These are phyloP conservation scores for Athalia circularis DNA, from an alignment of 2,888 invertebrate species.

Conservation along the genomic window DNA sequence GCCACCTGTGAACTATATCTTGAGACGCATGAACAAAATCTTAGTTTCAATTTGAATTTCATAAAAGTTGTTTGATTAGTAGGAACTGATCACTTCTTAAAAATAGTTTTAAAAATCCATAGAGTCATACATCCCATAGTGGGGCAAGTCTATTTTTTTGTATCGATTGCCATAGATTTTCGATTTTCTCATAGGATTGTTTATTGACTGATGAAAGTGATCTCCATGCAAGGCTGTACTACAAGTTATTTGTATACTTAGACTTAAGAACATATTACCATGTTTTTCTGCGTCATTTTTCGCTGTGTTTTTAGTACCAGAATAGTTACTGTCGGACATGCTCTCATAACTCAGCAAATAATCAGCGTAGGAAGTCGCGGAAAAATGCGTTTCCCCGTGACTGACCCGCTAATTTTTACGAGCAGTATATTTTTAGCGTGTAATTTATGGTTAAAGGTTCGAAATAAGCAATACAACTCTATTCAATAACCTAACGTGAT, in stretches of 20 bases:
- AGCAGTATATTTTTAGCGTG: not conserved
- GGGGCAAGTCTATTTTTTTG: not conserved
- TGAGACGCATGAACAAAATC: not conserved
- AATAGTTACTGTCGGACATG: too few species aligned
- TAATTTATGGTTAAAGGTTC: slow-evolving; percentile 15
- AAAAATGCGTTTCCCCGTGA: too few species aligned
- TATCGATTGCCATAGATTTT: not conserved
- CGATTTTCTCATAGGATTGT: slow-evolving; percentile 8
- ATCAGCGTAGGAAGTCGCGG: too few species aligned
- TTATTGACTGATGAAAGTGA: slow-evolving; percentile 38
- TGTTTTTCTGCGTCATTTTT: not conserved
- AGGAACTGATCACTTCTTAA: too few species aligned
- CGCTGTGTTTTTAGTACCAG: not conserved
- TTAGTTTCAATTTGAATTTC: not conserved
- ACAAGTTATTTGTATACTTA: slow-evolving; percentile 18
- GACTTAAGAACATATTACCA: slow-evolving; percentile 13
- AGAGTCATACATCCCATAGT: not conserved
- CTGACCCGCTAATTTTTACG: not conserved
- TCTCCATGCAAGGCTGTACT: slow-evolving; percentile 27
- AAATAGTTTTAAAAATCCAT: slow-evolving; percentile 17
- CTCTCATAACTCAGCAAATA: too few species aligned
- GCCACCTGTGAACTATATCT: not conserved
- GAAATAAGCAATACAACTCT: slow-evolving; percentile 15
- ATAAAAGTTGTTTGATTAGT: too few species aligned
- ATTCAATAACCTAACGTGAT: slow-evolving; percentile 28